Conservation (phyloP, 2,888 invertebrate genomes). For the Margaritifera margaritifera region DNA sequence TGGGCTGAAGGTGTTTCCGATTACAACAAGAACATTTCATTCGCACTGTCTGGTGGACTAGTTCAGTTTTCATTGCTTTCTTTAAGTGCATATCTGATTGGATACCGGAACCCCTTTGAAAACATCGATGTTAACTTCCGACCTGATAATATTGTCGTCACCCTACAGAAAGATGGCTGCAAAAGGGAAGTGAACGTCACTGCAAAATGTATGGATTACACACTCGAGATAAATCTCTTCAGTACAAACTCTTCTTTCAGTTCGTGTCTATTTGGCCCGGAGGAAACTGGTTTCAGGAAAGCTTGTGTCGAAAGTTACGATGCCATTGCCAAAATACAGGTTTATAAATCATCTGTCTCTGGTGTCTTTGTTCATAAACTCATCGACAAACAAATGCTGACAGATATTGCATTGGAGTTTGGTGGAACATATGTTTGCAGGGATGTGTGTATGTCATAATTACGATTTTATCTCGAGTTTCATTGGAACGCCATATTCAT, state of each 20-base stretch:
- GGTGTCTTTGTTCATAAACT: constrained; percentile 11
- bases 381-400: constrained; percentile 42
- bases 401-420: constrained; percentile 54
- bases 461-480: too few species aligned
- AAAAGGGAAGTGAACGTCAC: constrained; percentile 37
- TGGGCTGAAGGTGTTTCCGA: constrained; percentile 54
- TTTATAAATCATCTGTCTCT: constrained; percentile 18
- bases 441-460: constrained; percentile 6
- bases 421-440: constrained; percentile 54
- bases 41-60: constrained; percentile 53
- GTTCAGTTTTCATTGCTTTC: constrained; percentile 38
- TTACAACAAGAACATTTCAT: constrained; percentile 26
- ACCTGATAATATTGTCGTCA: constrained; percentile 47
- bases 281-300: constrained; percentile 44
- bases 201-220: constrained; percentile 26
- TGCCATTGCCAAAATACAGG: constrained; percentile 35
- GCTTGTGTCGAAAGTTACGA: constrained; percentile 56
- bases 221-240: constrained; percentile 30
- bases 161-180: constrained; percentile 42
- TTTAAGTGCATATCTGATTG: constrained; percentile 51
- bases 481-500: too few species aligned
- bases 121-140: constrained; percentile 42
- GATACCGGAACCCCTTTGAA: constrained; percentile 52
- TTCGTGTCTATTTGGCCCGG: constrained; percentile 56
- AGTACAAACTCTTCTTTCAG: constrained; percentile 41